Evolutionary conservation across 2,113 vertebrate species (phyloP), one percentile per base, ranked within the genome.

Genomic region (Gymnocephalus cernua): DNA sequence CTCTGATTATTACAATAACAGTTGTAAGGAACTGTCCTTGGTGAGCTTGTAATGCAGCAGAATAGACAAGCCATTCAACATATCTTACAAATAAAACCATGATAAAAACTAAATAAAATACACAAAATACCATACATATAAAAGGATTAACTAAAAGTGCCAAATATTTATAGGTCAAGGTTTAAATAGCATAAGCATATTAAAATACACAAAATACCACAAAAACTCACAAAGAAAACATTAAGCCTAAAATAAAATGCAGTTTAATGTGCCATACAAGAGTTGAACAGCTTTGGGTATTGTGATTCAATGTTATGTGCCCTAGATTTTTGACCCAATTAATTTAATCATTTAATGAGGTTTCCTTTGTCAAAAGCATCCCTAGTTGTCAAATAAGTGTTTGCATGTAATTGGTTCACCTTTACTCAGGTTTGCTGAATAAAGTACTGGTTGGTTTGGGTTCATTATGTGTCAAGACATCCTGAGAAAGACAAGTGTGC

Each of bases 261-360:
- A 27, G 14, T 14, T 41, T 9, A 10, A 51, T 23, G 13, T 69
- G 48, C 16, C 27, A 23, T 23, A 16, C 9, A 50, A 7, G 21
- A 61, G 58, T 1, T 48, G 19, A 35, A 23, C 18, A 25, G 58
- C n/a, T 47, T 15, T 18, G 16, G 48, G 11, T 9, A 70, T 4
- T 18, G 15, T 50, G 19, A 48, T 32, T 19, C 23, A 21, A 19
- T 35, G 51, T 32, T 54, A 4, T 12, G 13, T 57, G 63, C 25
- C 35, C 35, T 13, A 57, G 13, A 76, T 56, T 23, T 76, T 27
- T 65, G 74, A 76, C 50, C 51, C 23, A 56, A 1, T 59, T 77
- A 19, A 57, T 58, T 48, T 14, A 32, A 47, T 10, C 56, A 27
- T 45, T 6, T 12, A 70, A 44, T 57, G n/a, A n/a, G n/a, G 68